These are phyloP conservation scores for Orgyia antiqua DNA, from an alignment of 2,888 invertebrate genomes.

Conservation along the genomic window DNA sequence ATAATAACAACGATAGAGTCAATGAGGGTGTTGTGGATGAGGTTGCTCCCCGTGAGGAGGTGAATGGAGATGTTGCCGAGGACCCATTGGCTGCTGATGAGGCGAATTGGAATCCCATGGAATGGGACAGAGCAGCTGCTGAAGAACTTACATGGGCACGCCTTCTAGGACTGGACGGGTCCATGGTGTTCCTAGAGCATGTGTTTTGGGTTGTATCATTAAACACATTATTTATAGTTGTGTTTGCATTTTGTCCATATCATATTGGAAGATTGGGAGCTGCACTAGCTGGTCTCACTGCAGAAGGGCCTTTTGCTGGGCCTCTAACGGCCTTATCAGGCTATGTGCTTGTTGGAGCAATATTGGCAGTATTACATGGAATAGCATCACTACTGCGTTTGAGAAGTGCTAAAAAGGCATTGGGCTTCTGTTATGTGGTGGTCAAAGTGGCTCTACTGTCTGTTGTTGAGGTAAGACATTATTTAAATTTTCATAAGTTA, in stretches of 20 bases:
- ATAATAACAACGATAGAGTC: conserved; percentile 69
- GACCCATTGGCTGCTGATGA: conserved; percentile 83
- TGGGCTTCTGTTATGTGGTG: conserved; percentile 95
- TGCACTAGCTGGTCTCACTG: conserved; percentile 71
- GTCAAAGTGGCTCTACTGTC: conserved; percentile 95
- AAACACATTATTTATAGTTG: conserved; percentile 96
- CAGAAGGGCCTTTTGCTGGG: conserved; percentile 93
- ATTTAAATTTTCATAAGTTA: too few species aligned
- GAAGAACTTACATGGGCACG: conserved; percentile 99
- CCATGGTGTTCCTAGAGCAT: conserved; percentile 97
- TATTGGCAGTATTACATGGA: conserved; percentile 89
- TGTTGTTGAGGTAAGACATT: conserved; percentile 90
- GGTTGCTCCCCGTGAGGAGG: conserved; percentile 55
- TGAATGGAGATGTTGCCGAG: conserved; percentile 57
- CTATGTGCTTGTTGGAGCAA: conserved; percentile 92
- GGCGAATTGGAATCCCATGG: conserved; percentile 98
- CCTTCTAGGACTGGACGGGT: conserved; percentile 96
- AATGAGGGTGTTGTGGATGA: conserved; percentile 56
- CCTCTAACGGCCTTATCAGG: conserved; percentile 94
- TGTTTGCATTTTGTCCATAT: conserved; percentile 98
- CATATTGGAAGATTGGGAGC: conserved; percentile 94
- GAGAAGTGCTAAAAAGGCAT: conserved; percentile 87
- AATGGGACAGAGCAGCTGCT: conserved; percentile 98
- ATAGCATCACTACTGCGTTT: conserved; percentile 89
- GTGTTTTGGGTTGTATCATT: conserved; percentile 99